phyloP scores from a whole-genome alignment of 2,888 invertebrate genomes.

The Darwinula stevensoni region DNA sequence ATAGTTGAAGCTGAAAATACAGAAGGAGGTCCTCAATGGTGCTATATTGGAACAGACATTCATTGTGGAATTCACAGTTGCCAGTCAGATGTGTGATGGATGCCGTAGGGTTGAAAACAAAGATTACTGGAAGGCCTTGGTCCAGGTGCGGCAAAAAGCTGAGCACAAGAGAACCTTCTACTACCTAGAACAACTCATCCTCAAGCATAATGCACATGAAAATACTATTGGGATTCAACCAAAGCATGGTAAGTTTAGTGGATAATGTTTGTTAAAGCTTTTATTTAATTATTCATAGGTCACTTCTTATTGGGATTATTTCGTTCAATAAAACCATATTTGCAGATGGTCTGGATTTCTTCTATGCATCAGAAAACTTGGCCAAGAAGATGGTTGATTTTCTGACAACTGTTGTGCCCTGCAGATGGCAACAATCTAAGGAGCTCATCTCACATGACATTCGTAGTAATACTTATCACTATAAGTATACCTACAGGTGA shows the following conservation, averaged over 20 bases:
- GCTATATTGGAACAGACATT: conserved; percentile 80
- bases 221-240: conserved; percentile 66
- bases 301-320: background rate
- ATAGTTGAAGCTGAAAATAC: conserved; percentile 62
- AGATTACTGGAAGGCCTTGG: conserved; percentile 75
- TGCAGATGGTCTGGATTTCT: conserved; percentile 81
- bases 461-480: conserved; percentile 83
- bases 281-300: conserved; percentile 1
- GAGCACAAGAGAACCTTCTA: conserved; percentile 91
- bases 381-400: conserved; percentile 91
- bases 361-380: conserved; percentile 54
- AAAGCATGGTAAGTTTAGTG: conserved; percentile 28
- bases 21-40: conserved; percentile 73
- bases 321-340: conserved; percentile 9
- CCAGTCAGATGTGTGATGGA: conserved; percentile 85
- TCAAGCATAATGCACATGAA: conserved; percentile 79
- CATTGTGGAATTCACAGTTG: conserved; percentile 67
- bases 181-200: conserved; percentile 81
- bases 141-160: conserved; percentile 46
- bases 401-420: conserved; percentile 53
- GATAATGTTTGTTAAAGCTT: background rate
- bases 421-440: conserved; percentile 62
- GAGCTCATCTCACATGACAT: conserved; percentile 89
- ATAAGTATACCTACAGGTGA: conserved; percentile 54
- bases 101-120: conserved; percentile 92